Evolutionary conservation across 1,140 invertebrate species (phyloP).

Genomic region (Atopsyche davidsoni): DNA sequence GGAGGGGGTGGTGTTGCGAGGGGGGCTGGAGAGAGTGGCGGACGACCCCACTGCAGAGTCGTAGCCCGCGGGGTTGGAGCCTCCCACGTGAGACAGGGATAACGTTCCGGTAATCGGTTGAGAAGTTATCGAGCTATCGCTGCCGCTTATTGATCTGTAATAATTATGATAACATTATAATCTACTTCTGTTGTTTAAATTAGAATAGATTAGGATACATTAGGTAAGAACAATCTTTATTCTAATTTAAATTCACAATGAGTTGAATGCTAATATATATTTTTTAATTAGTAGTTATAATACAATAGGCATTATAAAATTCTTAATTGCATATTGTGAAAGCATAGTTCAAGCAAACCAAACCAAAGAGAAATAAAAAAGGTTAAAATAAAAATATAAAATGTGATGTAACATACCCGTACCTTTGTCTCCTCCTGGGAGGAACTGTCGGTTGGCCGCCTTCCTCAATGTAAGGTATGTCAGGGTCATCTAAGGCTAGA

Average conservation of each 20-base stretch:
- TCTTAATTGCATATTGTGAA: too few species aligned
- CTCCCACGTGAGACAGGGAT: constrained; percentile 33
- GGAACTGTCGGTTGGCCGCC: constrained; percentile 35
- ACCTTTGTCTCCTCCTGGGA: constrained; percentile 41
- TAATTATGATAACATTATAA: not conserved
- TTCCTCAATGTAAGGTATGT: constrained; percentile 70
- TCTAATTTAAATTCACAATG: too few species aligned
- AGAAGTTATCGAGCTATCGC: constrained; percentile 43
- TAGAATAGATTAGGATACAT: constrained; percentile 1
- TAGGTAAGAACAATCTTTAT: too few species aligned
- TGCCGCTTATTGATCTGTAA: constrained; percentile 40
- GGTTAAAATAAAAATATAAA: too few species aligned
- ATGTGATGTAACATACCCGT: too few species aligned
- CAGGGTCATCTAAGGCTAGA: constrained; percentile 55
- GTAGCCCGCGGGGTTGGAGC: constrained; percentile 34
- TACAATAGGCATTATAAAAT: too few species aligned
- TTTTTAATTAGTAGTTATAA: too few species aligned
- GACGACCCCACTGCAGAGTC: constrained; percentile 58
- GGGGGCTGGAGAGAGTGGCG: constrained; percentile 46
- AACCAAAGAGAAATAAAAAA: too few species aligned
- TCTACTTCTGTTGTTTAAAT: not conserved
- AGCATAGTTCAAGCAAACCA: too few species aligned
- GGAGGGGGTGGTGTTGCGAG: constrained; percentile 41
- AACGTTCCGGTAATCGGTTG: constrained; percentile 46
- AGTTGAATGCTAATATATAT: too few species aligned